Evolutionary conservation across 92 coral and sea anemone species (phyloP).

Genomic region (Heliopora coerulea): DNA sequence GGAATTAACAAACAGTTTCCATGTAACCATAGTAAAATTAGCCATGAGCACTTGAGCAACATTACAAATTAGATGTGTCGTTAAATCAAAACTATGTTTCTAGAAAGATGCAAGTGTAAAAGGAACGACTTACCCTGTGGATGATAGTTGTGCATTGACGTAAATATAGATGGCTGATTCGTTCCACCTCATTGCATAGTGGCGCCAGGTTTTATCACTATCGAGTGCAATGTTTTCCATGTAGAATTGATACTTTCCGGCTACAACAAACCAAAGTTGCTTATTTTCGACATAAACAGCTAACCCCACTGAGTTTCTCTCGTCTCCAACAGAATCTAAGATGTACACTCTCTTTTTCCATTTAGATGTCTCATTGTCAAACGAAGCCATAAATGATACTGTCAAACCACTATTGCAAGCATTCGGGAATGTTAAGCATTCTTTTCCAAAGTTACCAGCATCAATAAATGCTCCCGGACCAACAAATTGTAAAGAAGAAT

Average conservation of each 20-base stretch:
- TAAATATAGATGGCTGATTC: constrained; percentile 10
- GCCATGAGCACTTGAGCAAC: too few species aligned
- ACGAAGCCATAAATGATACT: constrained; percentile 68
- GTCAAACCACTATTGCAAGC: constrained; percentile 66
- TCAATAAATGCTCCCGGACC: constrained; percentile 57
- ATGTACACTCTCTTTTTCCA: constrained; percentile 67
- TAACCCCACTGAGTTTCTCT: constrained; percentile 63
- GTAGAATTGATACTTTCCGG: constrained; percentile 50
- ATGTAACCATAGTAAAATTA: too few species aligned
- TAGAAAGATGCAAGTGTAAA: too few species aligned
- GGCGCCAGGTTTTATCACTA: constrained; percentile 71
- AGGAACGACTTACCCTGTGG: constrained; percentile 11
- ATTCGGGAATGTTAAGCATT: constrained; percentile 66
- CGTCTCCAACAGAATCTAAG: constrained; percentile 58
- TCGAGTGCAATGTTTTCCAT: constrained; percentile 40
- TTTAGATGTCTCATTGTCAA: constrained; percentile 57
- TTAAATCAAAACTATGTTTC: too few species aligned
- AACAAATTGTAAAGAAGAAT: constrained; percentile 53
- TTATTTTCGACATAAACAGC: constrained; percentile 59
- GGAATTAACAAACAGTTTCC: too few species aligned
- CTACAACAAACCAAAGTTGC: constrained; percentile 57
- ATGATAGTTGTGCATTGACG: constrained; percentile 17
- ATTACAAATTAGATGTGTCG: too few species aligned
- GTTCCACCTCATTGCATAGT: constrained; percentile 75
- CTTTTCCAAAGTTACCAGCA: constrained; percentile 51